Evolutionary conservation across 2,113 vertebrate species (phyloP).

Genomic region (Paratilapia polleni): DNA sequence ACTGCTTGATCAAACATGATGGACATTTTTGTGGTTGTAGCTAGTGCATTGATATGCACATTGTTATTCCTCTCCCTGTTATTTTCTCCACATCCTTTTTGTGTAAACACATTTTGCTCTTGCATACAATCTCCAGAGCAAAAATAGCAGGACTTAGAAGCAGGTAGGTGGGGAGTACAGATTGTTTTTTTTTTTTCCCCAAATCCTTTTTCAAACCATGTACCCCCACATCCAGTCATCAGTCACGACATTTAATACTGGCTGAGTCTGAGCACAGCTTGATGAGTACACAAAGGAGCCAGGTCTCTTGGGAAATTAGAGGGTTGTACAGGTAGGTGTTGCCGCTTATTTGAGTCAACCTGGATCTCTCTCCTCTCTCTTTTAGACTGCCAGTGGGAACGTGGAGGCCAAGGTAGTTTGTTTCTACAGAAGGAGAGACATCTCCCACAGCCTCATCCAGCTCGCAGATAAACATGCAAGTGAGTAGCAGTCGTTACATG

Average conservation of each 20-base stretch:
- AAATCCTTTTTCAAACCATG: neutral
- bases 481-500: constrained; percentile 60
- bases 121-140: neutral
- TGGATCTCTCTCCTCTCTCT: constrained; percentile 26
- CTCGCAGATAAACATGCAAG: constrained; percentile 98
- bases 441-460: constrained; percentile 98
- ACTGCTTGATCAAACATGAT: neutral
- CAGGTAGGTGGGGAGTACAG: neutral
- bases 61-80: neutral
- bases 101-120: neutral
- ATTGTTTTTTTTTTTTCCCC: neutral
- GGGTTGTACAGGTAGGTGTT: constrained; percentile 29
- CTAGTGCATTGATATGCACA: neutral
- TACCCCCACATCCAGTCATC: constrained; percentile 28
- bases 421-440: constrained; percentile 97
- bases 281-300: constrained; percentile 42
- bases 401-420: constrained; percentile 99
- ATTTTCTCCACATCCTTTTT: neutral
- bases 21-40: neutral
- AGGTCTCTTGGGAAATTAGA: constrained; percentile 62
- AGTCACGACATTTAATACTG: constrained; percentile 49
- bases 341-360: constrained; percentile 6
- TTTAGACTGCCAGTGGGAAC: constrained; percentile 95
- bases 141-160: neutral
- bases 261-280: constrained; percentile 29